Evolutionary conservation across 2,888 invertebrate species (phyloP).

Genomic region (Serrognathus titanus): DNA sequence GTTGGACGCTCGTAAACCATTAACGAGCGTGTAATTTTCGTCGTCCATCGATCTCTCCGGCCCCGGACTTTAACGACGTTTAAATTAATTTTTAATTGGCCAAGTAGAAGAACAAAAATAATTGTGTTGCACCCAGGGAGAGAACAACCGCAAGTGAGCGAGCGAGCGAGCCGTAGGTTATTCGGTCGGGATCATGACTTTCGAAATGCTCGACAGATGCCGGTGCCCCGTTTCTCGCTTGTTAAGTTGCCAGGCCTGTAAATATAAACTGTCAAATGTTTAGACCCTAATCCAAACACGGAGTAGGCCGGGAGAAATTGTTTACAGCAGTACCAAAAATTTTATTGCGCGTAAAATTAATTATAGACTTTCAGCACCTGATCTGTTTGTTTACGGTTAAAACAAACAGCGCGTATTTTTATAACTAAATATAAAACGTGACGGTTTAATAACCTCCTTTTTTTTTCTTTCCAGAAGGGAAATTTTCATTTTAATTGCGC

Average conservation of each 20-base stretch:
- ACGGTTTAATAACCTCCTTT: too few relatives aligned
- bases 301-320: conserved; percentile 21
- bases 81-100: too few relatives aligned
- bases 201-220: conserved; percentile 24
- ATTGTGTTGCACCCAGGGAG: too few relatives aligned
- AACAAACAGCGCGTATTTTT: neutral
- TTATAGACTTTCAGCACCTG: conserved; percentile 7
- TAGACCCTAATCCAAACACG: conserved; percentile 25
- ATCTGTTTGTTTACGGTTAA: conserved; percentile 7
- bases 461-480: too few relatives aligned
- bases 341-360: conserved; percentile 16
- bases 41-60: too few relatives aligned
- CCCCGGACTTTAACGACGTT: too few relatives aligned
- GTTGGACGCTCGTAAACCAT: too few relatives aligned
- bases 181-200: conserved; percentile 18
- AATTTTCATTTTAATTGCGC: too few relatives aligned
- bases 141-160: neutral
- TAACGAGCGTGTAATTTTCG: too few relatives aligned
- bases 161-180: conserved; percentile 6
- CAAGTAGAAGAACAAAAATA: too few relatives aligned
- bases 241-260: conserved; percentile 24
- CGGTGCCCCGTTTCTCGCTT: conserved; percentile 20
- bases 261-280: conserved; percentile 27
- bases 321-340: conserved; percentile 22
- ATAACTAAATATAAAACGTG: neutral